Percentiles rank a stretch among this genome's conserved stretches.
Evolutionary conservation across 1,140 invertebrate species (phyloP).

Genomic region (Reticulitermes speratus): DNA sequence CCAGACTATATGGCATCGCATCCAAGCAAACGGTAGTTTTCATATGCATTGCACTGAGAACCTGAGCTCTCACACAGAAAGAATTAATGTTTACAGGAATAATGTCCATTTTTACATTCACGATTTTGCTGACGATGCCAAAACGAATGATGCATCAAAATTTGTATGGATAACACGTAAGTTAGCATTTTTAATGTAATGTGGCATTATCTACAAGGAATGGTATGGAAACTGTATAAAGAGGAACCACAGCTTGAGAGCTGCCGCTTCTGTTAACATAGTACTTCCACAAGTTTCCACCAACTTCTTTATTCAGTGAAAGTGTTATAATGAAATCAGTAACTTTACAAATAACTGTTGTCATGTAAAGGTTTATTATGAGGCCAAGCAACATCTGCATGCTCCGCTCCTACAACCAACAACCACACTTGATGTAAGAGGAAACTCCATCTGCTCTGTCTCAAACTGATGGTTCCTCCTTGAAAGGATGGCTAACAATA

Average conservation of each 20-base stretch:
- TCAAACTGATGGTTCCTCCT: neutral
- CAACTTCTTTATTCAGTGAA: constrained; percentile 1
- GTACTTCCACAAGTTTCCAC: neutral
- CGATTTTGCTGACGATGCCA: too few relatives aligned
- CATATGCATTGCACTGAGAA: too few relatives aligned
- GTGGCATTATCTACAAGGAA: too few relatives aligned
- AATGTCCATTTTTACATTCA: too few relatives aligned
- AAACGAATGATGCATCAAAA: too few relatives aligned
- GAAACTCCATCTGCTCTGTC: neutral
- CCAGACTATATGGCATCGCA: too few relatives aligned
- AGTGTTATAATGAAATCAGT: neutral
- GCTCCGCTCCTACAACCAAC: neutral
- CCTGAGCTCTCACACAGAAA: too few relatives aligned
- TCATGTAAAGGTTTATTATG: neutral
- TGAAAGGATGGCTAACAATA: neutral
- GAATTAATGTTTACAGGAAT: too few relatives aligned
- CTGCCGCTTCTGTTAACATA: neutral
- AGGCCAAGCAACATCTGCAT: neutral
- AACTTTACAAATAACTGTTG: neutral
- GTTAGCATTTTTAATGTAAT: too few relatives aligned
- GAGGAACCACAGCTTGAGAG: constrained; percentile 3
- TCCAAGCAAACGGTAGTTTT: too few relatives aligned
- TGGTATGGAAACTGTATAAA: neutral
- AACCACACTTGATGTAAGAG: neutral
- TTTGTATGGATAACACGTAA: too few relatives aligned